A percentile compares a stretch with the other conserved stretches of the same genome.
Evolutionary conservation across 37 sponge, comb jelly and placozoan genomes (phyloP).

Genomic region (Tethya wilhelma): DNA sequence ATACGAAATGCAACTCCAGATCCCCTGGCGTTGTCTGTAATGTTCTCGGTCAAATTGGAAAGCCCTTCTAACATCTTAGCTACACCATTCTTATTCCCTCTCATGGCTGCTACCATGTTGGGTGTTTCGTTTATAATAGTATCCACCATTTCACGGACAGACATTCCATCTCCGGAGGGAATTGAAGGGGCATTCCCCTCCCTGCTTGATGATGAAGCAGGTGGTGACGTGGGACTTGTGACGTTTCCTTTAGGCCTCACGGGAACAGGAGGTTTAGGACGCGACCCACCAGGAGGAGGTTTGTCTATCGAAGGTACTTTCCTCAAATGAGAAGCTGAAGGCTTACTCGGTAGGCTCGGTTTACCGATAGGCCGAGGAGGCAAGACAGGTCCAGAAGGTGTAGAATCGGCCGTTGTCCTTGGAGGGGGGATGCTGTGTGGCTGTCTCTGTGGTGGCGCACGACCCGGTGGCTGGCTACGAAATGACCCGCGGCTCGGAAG

Average conservation of each 20-base stretch:
- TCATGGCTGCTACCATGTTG: constrained; percentile 8
- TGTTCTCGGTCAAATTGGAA: constrained; percentile 6
- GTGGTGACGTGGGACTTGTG: background rate
- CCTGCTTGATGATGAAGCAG: background rate
- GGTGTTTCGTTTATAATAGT: constrained; percentile 5
- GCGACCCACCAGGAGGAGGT: background rate
- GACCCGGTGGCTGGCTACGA: background rate
- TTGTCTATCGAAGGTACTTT: constrained; percentile 16
- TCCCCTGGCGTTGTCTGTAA: constrained; percentile 11
- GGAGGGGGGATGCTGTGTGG: background rate
- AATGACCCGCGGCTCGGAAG: background rate
- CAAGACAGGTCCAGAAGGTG: too few species aligned
- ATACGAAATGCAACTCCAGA: background rate
- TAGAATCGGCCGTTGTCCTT: background rate
- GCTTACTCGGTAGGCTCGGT: constrained; percentile 29
- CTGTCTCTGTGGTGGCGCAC: background rate
- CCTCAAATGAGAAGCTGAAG: background rate
- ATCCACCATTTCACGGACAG: constrained; percentile 21
- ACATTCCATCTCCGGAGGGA: constrained; percentile 12
- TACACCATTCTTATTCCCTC: background rate
- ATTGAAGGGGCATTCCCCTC: background rate
- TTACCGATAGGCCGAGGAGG: too few species aligned
- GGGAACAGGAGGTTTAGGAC: constrained; percentile 39
- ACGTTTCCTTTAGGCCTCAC: background rate
- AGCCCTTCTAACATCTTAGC: constrained; percentile 28